Conservation (phyloP, 2,113 vertebrate genomes). For the Leucoraja erinaceus region DNA sequence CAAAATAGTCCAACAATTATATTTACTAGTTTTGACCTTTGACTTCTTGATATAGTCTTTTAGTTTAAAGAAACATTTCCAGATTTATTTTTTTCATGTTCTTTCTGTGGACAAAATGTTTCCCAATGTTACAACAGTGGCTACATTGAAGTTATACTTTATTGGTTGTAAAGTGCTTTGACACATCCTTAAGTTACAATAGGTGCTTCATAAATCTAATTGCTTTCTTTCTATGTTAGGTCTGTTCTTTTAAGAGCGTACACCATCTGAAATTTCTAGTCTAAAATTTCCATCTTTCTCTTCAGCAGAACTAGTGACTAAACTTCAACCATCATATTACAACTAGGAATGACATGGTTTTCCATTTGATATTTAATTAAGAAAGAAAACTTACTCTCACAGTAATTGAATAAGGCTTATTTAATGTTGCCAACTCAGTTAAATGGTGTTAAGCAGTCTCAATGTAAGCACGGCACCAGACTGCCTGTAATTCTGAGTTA, state of each 20-base stretch:
- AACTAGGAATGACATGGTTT: background rate
- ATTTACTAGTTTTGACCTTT: background rate
- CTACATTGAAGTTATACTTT: background rate
- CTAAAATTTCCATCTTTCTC: background rate
- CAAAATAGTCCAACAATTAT: background rate
- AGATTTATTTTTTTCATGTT: background rate
- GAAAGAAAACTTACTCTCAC: background rate
- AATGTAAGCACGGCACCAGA: background rate
- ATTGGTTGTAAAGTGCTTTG: background rate
- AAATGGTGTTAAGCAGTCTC: background rate
- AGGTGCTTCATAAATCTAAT: background rate
- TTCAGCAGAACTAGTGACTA: background rate
- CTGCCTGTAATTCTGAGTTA: background rate
- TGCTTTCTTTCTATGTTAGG: background rate
- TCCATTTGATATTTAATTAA: background rate
- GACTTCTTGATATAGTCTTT: background rate
- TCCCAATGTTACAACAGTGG: background rate
- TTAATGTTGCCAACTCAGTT: slow-evolving; percentile 11
- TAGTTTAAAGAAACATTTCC: background rate
- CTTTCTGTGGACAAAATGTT: too few species aligned
- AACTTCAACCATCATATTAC: background rate
- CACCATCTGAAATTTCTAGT: background rate
- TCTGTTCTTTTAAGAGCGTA: background rate
- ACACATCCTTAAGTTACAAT: background rate
- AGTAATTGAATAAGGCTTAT: background rate